Base-by-base conservation (phyloP, 1,140 invertebrate genomes). In the Ridgeia piscesae region DNA sequence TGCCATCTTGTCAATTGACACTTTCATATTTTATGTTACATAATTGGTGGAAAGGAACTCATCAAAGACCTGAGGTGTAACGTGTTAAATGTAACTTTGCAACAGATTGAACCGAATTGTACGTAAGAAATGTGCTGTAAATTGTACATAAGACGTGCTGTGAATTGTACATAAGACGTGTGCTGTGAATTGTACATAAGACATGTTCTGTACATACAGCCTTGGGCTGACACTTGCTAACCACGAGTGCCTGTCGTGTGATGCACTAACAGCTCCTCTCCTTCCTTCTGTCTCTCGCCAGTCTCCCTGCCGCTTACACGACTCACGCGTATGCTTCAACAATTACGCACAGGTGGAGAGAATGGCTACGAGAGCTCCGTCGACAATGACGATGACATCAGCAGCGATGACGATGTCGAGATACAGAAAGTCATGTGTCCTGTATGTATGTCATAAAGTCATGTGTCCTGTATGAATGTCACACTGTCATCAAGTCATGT, bases 361-460 rank as follows among this genome's bases (percentile, higher is more conserved):
- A 94, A 95, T 35, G 95, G 95, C 92, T 95, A 95, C 91, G 94
- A 95, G 93, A 95, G 95, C 91, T 95, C 95, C 1, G 91, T 95
- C 35, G 95, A 95, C 91, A 95, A 96, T 92, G 95, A 96, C 94
- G 95, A 96, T 94, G 95, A 95, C 89, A 94, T 95, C 88, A 95
- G 95, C 91, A 95, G 94, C 92, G 95, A 95, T 94, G 95, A 95
- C 93, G 95, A 96, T 93, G n/a, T n/a, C 9, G 91, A 93, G 31
- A 1, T 89, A 8, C 2, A 48, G 9, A 93, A 93, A 91, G 31
- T 48, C 48, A 91, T 91, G 27, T 91, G 89, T 90, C 93, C 90
- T 34, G 93, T 93, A 42, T 58, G 92, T 42, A 90, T 35, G 17
- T 33, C n/a, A 35, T 1, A 93, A 93, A 91, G 27, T 50, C 35